Base-by-base conservation (phyloP, 2,113 vertebrate genomes). In the Tupaia chinensis region DNA sequence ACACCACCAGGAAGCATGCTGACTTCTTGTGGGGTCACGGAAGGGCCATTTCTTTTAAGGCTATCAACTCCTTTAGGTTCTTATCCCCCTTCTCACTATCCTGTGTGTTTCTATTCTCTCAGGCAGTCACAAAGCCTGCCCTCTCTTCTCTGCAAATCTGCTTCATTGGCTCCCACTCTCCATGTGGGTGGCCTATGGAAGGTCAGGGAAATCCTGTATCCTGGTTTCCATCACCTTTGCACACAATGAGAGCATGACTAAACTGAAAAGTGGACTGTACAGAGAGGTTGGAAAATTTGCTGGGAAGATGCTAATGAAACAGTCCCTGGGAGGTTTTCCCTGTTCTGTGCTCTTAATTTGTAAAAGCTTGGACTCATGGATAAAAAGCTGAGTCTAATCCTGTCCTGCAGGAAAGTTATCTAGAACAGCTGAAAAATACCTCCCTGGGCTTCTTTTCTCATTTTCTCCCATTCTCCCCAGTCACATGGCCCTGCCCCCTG, bases 361-460 rank as follows among this genome's bases (percentile, higher is more conserved):
- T 98, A 94, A 98, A 98, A 97, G 69, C 72, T 91, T 98, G 94
- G 95, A 89, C 79, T 97, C 0, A 0, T 63, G 94, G 93, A 98
- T 97, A 61, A 98, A 98, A 98, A 97, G 93, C 76, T 91, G 89
- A 72, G 83, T 95, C 69, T 96, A 92, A 96, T 95, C 90, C 79
- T 23, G 0, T 94, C 92, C 94, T 1, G 0, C 85, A 87, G 79
- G 54, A 78, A 73, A 79, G 63, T 92, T 73, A 78, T 5, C 1
- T 97, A 95, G 76, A 95, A 76, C 44, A 77, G 91, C 87, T 95
- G 94, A 87, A 93, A 97, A 95, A 88, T 54, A 88, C 83, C 91
- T 97, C 90, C 93, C 94, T 1, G 0, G 78, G 70, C 15, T n/a
- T 94, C 77, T 74, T n/a, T 34, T 74, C 84, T 32, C 16, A 53